Conservation (phyloP, 2,113 vertebrate genomes). For the Aix galericulata region DNA sequence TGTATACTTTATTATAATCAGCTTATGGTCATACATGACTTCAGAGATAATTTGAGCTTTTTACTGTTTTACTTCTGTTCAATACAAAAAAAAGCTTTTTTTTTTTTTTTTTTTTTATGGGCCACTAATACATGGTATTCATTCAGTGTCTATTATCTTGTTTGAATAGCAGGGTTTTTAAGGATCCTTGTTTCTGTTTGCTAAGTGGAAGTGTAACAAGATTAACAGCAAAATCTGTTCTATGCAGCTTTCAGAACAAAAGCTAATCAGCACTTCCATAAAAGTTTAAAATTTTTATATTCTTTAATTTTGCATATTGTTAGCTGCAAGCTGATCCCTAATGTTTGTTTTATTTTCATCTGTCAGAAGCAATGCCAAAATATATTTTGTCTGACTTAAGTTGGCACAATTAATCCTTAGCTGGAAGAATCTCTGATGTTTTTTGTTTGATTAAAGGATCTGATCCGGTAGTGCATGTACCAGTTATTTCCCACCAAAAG, state of each 20-base stretch:
- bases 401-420: conserved; percentile 55
- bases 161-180: conserved; percentile 62
- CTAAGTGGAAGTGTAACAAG: conserved; percentile 64
- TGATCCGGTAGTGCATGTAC: not conserved
- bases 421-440: conserved; percentile 56
- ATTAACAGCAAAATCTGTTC: conserved; percentile 68
- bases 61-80: conserved; percentile 60
- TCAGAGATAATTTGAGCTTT: conserved; percentile 64
- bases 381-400: conserved; percentile 63
- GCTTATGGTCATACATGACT: conserved; percentile 60
- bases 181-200: conserved; percentile 66
- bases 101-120: conserved; percentile 59
- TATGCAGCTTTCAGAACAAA: conserved; percentile 61
- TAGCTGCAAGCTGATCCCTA: conserved; percentile 63
- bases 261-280: conserved; percentile 62
- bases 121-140: conserved; percentile 53
- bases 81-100: conserved; percentile 15
- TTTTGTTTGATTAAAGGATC: conserved; percentile 55
- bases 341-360: conserved; percentile 74
- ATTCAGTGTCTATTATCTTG: conserved; percentile 57
- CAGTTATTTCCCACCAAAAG: conserved; percentile 6
- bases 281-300: conserved; percentile 66
- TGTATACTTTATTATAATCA: conserved; percentile 61
- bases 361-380: conserved; percentile 70
- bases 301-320: conserved; percentile 77